Percentiles rank a stretch among this genome's conserved stretches.
Evolutionary conservation across 1,140 invertebrate species (phyloP).

Genomic region (Drosophila sp.): DNA sequence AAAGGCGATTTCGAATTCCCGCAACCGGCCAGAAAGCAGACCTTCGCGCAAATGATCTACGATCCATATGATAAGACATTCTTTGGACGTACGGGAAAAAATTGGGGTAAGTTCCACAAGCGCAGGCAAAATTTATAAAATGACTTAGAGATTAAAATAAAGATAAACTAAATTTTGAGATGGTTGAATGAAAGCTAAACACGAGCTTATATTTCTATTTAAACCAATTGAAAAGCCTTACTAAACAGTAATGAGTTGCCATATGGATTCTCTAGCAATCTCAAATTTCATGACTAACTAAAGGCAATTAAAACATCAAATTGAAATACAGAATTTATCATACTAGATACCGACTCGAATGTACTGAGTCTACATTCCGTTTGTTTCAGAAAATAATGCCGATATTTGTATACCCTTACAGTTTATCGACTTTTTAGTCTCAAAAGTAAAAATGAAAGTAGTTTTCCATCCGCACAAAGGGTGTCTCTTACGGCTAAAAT

Average conservation of each 20-base stretch:
- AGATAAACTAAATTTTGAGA: neutral
- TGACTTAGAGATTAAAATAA: neutral
- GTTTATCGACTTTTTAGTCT: too few relatives aligned
- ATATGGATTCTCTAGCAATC: neutral
- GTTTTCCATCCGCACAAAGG: too few relatives aligned
- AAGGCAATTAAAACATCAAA: slow-evolving; percentile 4
- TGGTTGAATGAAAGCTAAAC: neutral
- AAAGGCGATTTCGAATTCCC: slow-evolving; percentile 84
- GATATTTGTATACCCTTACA: too few relatives aligned
- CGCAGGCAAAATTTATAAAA: neutral
- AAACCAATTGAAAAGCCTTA: neutral
- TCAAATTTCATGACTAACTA: slow-evolving; percentile 1
- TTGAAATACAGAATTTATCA: neutral
- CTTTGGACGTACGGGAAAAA: slow-evolving; percentile 88
- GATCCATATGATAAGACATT: slow-evolving; percentile 87
- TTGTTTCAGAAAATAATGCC: neutral
- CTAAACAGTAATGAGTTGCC: neutral
- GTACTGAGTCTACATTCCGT: neutral
- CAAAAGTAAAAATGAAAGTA: too few relatives aligned
- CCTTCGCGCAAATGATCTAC: slow-evolving; percentile 86
- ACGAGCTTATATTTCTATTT: neutral
- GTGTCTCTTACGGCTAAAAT: too few relatives aligned
- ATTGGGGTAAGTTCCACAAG: slow-evolving; percentile 88
- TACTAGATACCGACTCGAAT: neutral
- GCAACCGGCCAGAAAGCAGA: slow-evolving; percentile 83